These are phyloP conservation scores for Altica lythri DNA, from an alignment of 2,888 invertebrate species.

Conservation along the genomic window DNA sequence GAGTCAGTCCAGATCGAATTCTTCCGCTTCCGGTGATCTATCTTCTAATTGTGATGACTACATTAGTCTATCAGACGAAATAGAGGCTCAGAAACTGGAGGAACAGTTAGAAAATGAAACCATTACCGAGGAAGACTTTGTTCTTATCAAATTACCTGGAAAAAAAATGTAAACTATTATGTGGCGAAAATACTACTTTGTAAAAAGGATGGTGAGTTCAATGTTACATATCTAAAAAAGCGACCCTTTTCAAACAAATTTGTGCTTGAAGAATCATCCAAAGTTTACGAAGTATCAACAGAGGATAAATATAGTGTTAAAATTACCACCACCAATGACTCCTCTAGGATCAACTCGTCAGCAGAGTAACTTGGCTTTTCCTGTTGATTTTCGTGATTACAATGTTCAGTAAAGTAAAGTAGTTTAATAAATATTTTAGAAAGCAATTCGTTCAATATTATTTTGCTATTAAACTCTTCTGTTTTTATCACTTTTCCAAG, in stretches of 20 bases:
- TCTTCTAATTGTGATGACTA: background rate
- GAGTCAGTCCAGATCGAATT: background rate
- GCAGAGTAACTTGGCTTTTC: background rate
- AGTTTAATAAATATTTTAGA: slow-evolving; percentile 5
- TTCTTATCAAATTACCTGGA: too few species aligned
- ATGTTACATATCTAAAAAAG: too few species aligned
- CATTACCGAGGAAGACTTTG: too few species aligned
- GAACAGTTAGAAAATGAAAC: too few species aligned
- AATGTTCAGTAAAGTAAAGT: background rate
- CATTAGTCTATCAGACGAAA: background rate
- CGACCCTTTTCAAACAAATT: too few species aligned
- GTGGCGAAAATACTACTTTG: background rate
- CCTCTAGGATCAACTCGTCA: slow-evolving; percentile 1
- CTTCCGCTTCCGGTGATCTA: background rate
- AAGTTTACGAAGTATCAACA: background rate
- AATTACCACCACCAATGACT: slow-evolving; percentile 1
- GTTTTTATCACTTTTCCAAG: background rate
- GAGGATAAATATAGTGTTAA: background rate
- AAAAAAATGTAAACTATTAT: too few species aligned
- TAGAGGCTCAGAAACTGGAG: background rate
- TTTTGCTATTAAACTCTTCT: background rate
- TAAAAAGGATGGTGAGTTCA: background rate
- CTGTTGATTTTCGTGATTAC: background rate
- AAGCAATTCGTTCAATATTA: too few species aligned
- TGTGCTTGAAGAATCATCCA: background rate